Evolutionary conservation across 2,888 invertebrate genomes (phyloP).

Genomic region (Thereva unica): DNA sequence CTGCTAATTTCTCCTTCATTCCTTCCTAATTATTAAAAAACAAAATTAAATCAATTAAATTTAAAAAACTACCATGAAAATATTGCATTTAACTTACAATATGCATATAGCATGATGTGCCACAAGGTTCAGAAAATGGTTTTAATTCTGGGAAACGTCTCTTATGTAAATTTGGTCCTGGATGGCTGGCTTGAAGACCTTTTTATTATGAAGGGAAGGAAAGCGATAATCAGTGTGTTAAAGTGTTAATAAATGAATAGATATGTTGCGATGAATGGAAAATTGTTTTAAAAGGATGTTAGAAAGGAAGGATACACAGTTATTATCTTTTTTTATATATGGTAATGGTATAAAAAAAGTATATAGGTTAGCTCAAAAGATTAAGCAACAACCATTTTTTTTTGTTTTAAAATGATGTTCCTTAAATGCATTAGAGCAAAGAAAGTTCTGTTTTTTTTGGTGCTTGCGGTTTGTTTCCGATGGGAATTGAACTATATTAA

Average conservation of each 20-base stretch:
- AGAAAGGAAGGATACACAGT: too few species aligned
- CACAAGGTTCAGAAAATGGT: slow-evolving; percentile 83
- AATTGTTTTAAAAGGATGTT: slow-evolving; percentile 14
- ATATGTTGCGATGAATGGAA: slow-evolving; percentile 27
- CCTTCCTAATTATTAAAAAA: slow-evolving; percentile 66
- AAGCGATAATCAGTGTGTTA: slow-evolving; percentile 33
- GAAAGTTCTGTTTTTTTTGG: too few species aligned
- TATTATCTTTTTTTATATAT: too few species aligned
- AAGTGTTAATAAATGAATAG: slow-evolving; percentile 31
- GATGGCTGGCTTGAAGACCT: slow-evolving; percentile 89
- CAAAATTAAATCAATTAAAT: neutral
- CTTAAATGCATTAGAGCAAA: too few species aligned
- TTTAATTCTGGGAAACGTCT: slow-evolving; percentile 88
- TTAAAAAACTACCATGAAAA: too few species aligned
- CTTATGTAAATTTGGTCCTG: slow-evolving; percentile 85
- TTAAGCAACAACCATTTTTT: too few species aligned
- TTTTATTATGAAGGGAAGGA: slow-evolving; percentile 41
- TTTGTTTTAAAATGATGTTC: too few species aligned
- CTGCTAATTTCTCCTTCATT: slow-evolving; percentile 79
- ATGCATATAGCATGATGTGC: slow-evolving; percentile 84
- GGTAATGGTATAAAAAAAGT: too few species aligned
- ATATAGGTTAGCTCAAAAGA: too few species aligned
- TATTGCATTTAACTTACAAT: slow-evolving; percentile 63
- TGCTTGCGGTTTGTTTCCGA: too few species aligned
- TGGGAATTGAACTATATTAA: too few species aligned